A percentile compares a stretch with the other conserved stretches of the same genome.
phyloP scores from a whole-genome alignment of 2,113 vertebrate genomes.

The Empidonax traillii region DNA sequence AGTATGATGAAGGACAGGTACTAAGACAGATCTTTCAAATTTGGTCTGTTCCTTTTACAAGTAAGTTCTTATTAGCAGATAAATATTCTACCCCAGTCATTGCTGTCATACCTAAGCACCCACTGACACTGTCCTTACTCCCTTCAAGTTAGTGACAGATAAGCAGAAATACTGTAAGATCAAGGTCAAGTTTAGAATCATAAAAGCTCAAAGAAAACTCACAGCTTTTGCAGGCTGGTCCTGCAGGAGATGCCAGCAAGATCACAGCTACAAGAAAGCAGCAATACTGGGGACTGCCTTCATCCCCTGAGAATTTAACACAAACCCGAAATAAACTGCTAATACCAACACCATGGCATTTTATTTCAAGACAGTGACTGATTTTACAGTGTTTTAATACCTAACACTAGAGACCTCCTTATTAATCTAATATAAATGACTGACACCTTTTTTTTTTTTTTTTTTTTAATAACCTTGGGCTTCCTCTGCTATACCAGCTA shows the following conservation, averaged over 20 bases:
- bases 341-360: neutral
- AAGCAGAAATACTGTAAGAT: conserved; percentile 1
- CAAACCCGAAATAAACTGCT: neutral
- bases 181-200: neutral
- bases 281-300: neutral
- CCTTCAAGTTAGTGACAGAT: neutral
- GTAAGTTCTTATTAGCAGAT: neutral
- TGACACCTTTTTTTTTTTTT: neutral
- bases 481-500: neutral
- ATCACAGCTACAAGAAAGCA: neutral
- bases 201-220: conserved; percentile 1
- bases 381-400: neutral
- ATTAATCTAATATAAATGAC: neutral
- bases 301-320: neutral
- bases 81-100: neutral
- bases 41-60: neutral
- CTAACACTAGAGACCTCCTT: neutral
- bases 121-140: neutral
- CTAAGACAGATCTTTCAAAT: neutral
- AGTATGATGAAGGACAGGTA: neutral
- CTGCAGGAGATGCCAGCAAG: neutral
- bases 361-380: neutral
- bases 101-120: conserved; percentile 22
- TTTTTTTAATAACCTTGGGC: neutral
- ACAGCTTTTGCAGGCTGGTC: neutral